Conservation (phyloP, 2,888 invertebrate genomes). For the Kuschelorhynchus macadamiae region DNA sequence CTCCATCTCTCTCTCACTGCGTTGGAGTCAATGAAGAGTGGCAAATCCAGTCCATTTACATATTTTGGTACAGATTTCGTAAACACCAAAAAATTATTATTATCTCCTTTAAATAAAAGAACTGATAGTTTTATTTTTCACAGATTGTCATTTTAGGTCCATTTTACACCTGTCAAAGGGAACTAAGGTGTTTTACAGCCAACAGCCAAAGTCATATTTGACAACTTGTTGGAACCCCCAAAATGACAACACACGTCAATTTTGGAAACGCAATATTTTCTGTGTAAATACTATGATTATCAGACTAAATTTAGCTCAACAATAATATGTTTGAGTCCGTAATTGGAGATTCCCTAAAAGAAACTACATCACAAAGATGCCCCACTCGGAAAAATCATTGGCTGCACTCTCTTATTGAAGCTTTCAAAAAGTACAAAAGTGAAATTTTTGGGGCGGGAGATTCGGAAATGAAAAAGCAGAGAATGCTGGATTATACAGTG, state of each 20-base stretch:
- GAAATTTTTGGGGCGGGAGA: constrained; percentile 45
- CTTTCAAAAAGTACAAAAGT: constrained; percentile 51
- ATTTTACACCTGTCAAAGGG: too few relatives aligned
- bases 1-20: too few relatives aligned
- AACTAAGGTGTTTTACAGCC: too few relatives aligned
- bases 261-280: constrained; percentile 3
- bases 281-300: constrained; percentile 11
- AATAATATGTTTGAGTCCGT: constrained; percentile 24
- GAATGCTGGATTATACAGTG: constrained; percentile 50
- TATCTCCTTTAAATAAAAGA: too few relatives aligned
- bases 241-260: neutral
- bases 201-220: too few relatives aligned
- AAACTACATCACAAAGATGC: constrained; percentile 21
- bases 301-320: constrained; percentile 4
- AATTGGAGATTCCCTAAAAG: constrained; percentile 5
- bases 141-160: too few relatives aligned
- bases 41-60: too few relatives aligned
- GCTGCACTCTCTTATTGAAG: constrained; percentile 52
- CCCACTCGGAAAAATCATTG: constrained; percentile 30
- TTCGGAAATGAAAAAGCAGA: constrained; percentile 15
- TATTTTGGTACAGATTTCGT: too few relatives aligned
- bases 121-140: too few relatives aligned
- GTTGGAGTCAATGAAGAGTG: too few relatives aligned
- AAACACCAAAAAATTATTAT: too few relatives aligned
- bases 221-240: too few relatives aligned